Evolutionary conservation across 2,797 vertebrate species (phyloP), one percentile per base, ranked within the genome.

Genomic region (Phalloptychus januarius): DNA sequence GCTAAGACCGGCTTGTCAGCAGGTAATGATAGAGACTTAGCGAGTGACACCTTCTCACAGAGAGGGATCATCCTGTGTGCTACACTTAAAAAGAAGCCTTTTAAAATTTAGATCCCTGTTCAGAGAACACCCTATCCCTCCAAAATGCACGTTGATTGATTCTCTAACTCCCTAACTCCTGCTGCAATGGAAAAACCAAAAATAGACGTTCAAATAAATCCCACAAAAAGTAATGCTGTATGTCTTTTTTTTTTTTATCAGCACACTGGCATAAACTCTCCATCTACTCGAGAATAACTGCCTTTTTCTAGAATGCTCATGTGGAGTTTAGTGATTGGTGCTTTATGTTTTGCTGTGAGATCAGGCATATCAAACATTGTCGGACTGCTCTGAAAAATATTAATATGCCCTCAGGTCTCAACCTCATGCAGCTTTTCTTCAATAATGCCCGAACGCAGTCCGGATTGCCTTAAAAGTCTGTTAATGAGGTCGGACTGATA

Each of bases 11-110:
- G 79, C 89, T 61, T 91, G 90, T 91, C 91, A 87, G 90, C 88
- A 83, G 89, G 88, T 91, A 90, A 91, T 90, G 88, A 92, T 91
- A 52, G 85, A 88, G 90, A 90, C 89, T 92, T 92, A 92, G 85
- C 65, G 85, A 78, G 83, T 23, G 84, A 86, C 76, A 84, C 89
- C 77, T 90, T 78, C 87, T 90, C 89, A 88, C 87, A 89, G 88
- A 83, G 67, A 80, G 80, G 87, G 88, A 91, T 92, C 90, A 91
- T n/a, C 78, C 74, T 77, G 85, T 78, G 80, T 86, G 81, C 83
- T 85, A 79, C 85, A 84, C 87, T 91, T 88, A 89, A 92, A 90
- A 90, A 88, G 89, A 84, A 87, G 80, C 90, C 86, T 90, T 91
- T 92, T 90, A 90, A 92, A 89, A 89, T 87, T 81, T 87, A 90